Base-by-base conservation (phyloP, 2,888 invertebrate species). In the Tinea semifulvella region DNA sequence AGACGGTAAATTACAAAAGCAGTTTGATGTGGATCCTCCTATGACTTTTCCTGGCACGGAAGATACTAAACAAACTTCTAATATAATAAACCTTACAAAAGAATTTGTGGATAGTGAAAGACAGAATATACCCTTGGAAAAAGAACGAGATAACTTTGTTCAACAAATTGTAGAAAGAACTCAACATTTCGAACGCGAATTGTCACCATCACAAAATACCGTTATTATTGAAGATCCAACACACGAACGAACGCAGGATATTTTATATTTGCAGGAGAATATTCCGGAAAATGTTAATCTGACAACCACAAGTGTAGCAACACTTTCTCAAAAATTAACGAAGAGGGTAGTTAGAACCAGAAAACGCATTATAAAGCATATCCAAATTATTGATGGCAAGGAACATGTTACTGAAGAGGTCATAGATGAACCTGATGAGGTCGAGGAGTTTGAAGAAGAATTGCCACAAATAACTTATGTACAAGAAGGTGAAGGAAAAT, bases 321-420 rank as follows among this genome's bases (percentile, higher is more conserved):
- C 92, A 7, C 86, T 91, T 1, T 87, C 92, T 0, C 90, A 92
- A 59, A 91, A 90, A 63, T 88, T 92, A 0, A 90, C 91, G 0
- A 82, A 89, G 56, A 86, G 88, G 61, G 85, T 91, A 10, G 89
- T 91, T 19, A 84, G 88, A 49, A 90, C 87, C 55, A 88, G 87
- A 18, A 83, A 88, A 47, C 86, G 88, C 53, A 88, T 92, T 13
- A 89, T 94, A 35, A 86, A 88, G 54, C 88, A 88, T 53, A 86
- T 91, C 11, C 87, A 88, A 17, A 87, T 92, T 5, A 86, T 93
- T 48, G 88, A 94, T 63, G 94, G 94, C 0, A 89, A 91, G 66
- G 93, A 94, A 66, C 88, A 89, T 49, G 84, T 91, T 0, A 89
- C 88, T 1, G 93, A 94, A 70, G 92, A 94, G 72, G 77, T 93